A percentile compares a stretch with the other conserved stretches of the same genome.
Evolutionary conservation across 2,113 vertebrate genomes (phyloP).

Genomic region (Phylloscopus whistleri): DNA sequence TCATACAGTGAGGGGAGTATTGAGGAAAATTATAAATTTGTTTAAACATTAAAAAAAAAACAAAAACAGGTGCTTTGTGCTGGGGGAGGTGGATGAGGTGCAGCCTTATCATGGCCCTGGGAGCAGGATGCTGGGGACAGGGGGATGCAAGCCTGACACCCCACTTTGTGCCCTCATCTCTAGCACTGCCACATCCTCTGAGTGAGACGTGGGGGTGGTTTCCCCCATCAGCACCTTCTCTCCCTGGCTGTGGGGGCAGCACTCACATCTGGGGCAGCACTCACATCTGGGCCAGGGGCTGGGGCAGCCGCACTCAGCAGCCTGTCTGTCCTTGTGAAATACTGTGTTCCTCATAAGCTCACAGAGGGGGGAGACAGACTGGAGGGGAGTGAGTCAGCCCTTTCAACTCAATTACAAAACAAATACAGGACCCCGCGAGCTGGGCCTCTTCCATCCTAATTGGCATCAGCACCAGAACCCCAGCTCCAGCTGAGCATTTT

Average conservation of each 20-base stretch:
- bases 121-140: rapidly evolving
- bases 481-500: slow-evolving; percentile 52
- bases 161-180: neutral
- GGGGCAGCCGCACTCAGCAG: neutral
- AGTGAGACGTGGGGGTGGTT: rapidly evolving
- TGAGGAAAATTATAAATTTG: neutral
- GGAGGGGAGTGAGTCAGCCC: slow-evolving; percentile 53
- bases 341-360: neutral
- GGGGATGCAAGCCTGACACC: neutral
- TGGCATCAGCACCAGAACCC: slow-evolving; percentile 61
- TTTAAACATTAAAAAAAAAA: neutral
- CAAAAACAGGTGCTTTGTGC: neutral
- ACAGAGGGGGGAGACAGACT: neutral
- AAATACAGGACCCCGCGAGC: slow-evolving; percentile 40
- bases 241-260: neutral
- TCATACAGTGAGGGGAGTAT: neutral
- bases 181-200: neutral
- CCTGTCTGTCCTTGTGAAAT: slow-evolving; percentile 40
- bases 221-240: neutral
- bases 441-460: slow-evolving; percentile 60
- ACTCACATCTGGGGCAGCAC: neutral
- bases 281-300: neutral
- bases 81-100: neutral
- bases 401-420: slow-evolving; percentile 62
- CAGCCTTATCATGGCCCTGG: neutral